Base-by-base conservation (phyloP, 2,113 vertebrate species). In the Apodemus speciosus region DNA sequence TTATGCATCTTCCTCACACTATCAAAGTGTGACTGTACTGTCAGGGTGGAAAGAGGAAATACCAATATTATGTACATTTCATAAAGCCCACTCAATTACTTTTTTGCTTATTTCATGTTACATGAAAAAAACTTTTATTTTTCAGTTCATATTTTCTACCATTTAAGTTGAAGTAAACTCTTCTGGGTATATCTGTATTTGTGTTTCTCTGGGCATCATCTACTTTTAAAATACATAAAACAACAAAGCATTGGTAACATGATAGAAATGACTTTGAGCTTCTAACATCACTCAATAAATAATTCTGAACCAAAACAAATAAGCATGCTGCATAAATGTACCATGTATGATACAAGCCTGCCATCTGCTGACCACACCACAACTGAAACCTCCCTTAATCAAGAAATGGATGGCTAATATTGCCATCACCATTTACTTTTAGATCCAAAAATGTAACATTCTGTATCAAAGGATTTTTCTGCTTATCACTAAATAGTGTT, bases 311-410 rank as follows among this genome's bases (percentile, higher is more conserved):
- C 30, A 46, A 46, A 87, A 81, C 25, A 84, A 94, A 71, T 20
- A 80, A 68, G 35, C 1, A 8, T 40, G 14, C 0, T 9, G 13
- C 23, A 62, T 38, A 14, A 86, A 49, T 75, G n/a, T 43, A 77
- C 89, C 18, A 75, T 94, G 18, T 6, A 0, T 89, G 46, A 66
- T 96, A 76, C 90, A 96, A 96, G 64, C 1, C 80, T 97, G 97
- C 95, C 97, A 98, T 96, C 98, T 98, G 92, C n/a, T 96, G 98
- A 43, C 35, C 35, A 0, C 0, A 25, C 3, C 11, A 0, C 25
- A 56, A 35, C 23, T 91, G 69, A 92, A 85, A 13, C 13, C 14
- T 53, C 1, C 0, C 80, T 25, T 25, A 64, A n/a, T 1, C 38
- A 85, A 89, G 9, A 72, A 75, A 43, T 43, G 1, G 18, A 27